A percentile compares a stretch with the other conserved stretches of the same genome.
phyloP scores from a whole-genome alignment of 2,113 vertebrate species.

The Nesoenas mayeri region DNA sequence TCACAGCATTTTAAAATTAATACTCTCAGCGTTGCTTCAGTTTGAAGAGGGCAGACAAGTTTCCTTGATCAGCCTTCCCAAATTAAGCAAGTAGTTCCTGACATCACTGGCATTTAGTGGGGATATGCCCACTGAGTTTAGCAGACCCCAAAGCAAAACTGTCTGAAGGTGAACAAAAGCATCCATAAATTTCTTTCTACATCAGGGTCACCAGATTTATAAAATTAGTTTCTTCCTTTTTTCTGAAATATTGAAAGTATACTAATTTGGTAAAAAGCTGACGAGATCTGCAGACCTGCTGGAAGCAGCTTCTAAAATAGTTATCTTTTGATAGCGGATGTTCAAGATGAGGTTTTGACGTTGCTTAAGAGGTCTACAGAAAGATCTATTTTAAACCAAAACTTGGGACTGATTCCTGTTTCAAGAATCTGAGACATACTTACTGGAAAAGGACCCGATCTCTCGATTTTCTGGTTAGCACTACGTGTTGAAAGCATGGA shows the following conservation, averaged over 20 bases:
- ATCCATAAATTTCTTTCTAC: background rate
- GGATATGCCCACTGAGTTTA: background rate
- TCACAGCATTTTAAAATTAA: background rate
- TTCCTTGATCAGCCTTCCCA: background rate
- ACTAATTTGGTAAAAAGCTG: background rate
- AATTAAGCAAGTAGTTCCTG: background rate
- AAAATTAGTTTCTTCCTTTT: background rate
- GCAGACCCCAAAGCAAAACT: background rate
- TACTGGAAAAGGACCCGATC: background rate
- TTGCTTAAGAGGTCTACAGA: background rate
- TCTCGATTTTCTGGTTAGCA: background rate
- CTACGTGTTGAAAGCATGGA: background rate
- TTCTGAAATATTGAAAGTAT: background rate
- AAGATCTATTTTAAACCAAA: slow-evolving; percentile 33
- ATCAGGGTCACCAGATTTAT: background rate
- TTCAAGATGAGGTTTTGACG: background rate
- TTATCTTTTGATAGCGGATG: background rate
- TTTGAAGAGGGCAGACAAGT: background rate
- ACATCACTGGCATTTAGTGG: background rate
- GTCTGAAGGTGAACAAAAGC: background rate
- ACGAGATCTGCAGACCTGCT: background rate
- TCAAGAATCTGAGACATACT: background rate
- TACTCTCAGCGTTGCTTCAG: background rate
- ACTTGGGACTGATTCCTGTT: slow-evolving; percentile 21
- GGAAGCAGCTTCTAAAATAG: background rate